Conservation (phyloP, 1,140 invertebrate genomes). For the Micrasema minimum region DNA sequence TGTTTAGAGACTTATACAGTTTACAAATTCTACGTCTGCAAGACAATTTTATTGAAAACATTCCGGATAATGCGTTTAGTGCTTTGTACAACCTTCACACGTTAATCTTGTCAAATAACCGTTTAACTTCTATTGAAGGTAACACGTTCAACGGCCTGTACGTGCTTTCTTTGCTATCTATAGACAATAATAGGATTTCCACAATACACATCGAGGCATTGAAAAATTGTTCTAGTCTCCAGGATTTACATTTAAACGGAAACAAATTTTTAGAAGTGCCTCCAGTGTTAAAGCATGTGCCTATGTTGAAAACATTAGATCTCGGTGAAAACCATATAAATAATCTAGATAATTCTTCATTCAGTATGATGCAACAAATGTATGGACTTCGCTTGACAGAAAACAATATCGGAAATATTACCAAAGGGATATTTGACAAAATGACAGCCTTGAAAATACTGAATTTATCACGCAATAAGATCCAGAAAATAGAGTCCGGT, state of each 20-base stretch:
- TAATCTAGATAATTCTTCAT: constrained; percentile 83
- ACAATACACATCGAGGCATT: constrained; percentile 83
- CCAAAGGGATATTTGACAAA: constrained; percentile 84
- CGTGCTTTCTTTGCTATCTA: constrained; percentile 79
- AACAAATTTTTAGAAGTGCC: constrained; percentile 88
- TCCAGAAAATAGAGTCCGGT: constrained; percentile 85
- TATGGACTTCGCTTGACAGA: constrained; percentile 87
- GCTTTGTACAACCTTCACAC: constrained; percentile 85
- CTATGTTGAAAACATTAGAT: constrained; percentile 85
- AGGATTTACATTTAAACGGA: constrained; percentile 89
- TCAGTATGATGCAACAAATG: constrained; percentile 82
- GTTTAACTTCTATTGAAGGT: constrained; percentile 79
- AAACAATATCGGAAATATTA: constrained; percentile 88
- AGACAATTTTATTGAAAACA: constrained; percentile 83
- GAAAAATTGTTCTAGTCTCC: constrained; percentile 83
- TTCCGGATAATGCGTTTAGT: constrained; percentile 85
- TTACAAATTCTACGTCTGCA: constrained; percentile 85
- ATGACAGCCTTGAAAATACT: constrained; percentile 87
- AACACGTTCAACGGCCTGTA: constrained; percentile 82
- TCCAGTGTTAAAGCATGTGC: constrained; percentile 82
- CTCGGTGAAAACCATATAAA: constrained; percentile 90
- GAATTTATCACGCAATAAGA: constrained; percentile 88
- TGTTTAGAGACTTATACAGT: constrained; percentile 84
- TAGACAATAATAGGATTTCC: constrained; percentile 86
- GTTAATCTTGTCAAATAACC: constrained; percentile 87